phyloP scores from a whole-genome alignment of 2,888 invertebrate genomes.

The Plebejus anna region DNA sequence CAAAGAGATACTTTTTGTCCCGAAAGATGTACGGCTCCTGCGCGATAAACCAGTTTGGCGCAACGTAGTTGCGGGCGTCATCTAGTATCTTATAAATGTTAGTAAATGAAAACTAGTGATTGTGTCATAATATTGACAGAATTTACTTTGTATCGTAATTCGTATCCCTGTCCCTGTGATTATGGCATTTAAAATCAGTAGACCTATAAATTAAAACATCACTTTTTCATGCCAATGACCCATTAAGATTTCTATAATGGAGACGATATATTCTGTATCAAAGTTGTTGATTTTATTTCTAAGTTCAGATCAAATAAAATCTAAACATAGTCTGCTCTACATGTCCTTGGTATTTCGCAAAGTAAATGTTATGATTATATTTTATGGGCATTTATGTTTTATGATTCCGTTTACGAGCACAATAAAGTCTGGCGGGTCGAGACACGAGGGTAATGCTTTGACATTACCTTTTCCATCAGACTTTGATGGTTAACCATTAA shows the following conservation, averaged over 20 bases:
- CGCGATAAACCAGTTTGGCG: no score
- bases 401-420: constrained; percentile 6
- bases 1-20: no score
- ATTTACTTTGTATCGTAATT: background rate
- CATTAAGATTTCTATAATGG: no score
- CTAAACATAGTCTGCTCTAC: background rate
- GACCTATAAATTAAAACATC: no score
- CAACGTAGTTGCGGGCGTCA: no score
- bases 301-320: background rate
- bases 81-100: background rate
- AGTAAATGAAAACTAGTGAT: background rate
- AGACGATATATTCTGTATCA: no score
- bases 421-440: background rate
- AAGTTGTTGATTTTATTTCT: no score
- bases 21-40: no score
- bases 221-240: no score
- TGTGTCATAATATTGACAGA: background rate
- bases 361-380: constrained; percentile 4
- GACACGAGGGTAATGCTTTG: background rate
- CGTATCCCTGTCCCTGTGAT: no score
- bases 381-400: background rate
- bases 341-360: constrained; percentile 1
- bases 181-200: no score
- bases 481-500: constrained; percentile 15
- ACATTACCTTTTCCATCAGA: constrained; percentile 19